A percentile compares a stretch with the other conserved stretches of the same genome.
phyloP scores from a whole-genome alignment of 2,888 invertebrate genomes.

The Selenia dentaria region DNA sequence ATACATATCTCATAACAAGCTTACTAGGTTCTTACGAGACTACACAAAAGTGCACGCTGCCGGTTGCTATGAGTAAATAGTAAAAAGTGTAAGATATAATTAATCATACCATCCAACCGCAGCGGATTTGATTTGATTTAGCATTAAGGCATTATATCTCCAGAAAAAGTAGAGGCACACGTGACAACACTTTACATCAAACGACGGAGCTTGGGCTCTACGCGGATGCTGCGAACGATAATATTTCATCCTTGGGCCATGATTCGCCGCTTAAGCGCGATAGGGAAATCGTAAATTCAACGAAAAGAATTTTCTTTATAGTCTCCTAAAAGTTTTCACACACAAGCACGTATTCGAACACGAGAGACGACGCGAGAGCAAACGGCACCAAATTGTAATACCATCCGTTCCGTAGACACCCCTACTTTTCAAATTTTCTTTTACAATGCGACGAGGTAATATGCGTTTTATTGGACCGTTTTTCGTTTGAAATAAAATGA shows the following conservation, averaged over 20 bases:
- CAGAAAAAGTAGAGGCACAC: slow-evolving; percentile 38
- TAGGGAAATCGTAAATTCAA: slow-evolving; percentile 79
- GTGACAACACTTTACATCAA: slow-evolving; percentile 42
- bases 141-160: slow-evolving; percentile 33
- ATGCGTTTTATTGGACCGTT: slow-evolving; percentile 72
- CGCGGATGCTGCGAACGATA: slow-evolving; percentile 58
- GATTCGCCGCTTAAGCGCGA: slow-evolving; percentile 77
- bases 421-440: slow-evolving; percentile 70
- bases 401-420: slow-evolving; percentile 66
- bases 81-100: not conserved
- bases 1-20: no score
- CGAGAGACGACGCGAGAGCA: slow-evolving; percentile 60
- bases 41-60: no score
- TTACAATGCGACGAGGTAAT: slow-evolving; percentile 69
- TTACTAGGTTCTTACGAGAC: no score
- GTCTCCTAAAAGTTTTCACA: slow-evolving; percentile 69
- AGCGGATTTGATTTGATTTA: slow-evolving; percentile 28
- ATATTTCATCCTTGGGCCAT: slow-evolving; percentile 74
- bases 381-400: slow-evolving; percentile 72
- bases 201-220: slow-evolving; percentile 38
- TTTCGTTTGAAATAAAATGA: slow-evolving; percentile 65
- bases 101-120: slow-evolving; percentile 9
- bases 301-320: slow-evolving; percentile 75
- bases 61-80: no score
- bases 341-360: slow-evolving; percentile 66